Base-by-base conservation (phyloP, 2,888 invertebrate species). In the Oscheius myriophilus region DNA sequence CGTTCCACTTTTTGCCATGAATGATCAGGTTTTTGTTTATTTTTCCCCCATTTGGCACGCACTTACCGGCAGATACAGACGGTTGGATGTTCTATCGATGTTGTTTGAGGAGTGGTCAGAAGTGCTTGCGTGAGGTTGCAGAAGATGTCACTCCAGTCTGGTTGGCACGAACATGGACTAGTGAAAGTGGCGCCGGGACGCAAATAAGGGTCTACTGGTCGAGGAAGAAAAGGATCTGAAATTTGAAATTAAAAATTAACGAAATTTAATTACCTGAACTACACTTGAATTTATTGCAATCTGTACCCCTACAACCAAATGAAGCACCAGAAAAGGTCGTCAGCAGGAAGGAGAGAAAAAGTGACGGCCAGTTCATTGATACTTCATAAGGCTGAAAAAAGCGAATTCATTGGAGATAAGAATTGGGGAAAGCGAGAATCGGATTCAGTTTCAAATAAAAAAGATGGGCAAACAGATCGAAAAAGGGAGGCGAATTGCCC, bases 71-170 rank as follows among this genome's bases (percentile, higher is more conserved):
- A 78, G 12, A 78, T 63, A 61, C 78, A 78, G 41, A 78, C 74
- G 51, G 76, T 78, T 18, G 78, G 78, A 14, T 64, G 43, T 45
- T 54, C 59, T 14, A 69, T 46, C 14, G 45, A 51, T 18, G 33
- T 61, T 49, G 49, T 49, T 11, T 45, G 21, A 23, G 61, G 61
- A 6, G 61, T 61, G 18, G 49, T 49, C n/a, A 43, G 12, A 23
- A 61, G 61, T 26, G 46, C 46, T 61, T 63, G 55, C 0, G 77
- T 75, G 53, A 72, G 68, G 52, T 78, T 73, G 45, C 78, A 78
- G 42, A 78, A 78, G 43, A 72, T 59, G 25, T 69, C 33, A 45
- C 74, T 74, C 78, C 78, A 78, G 45, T 78, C 78, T 18, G 69
- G 54, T 39, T 52, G 59, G 53, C 78, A 78, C 0, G 75, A 71